phyloP scores from a whole-genome alignment of 2,797 vertebrate species.

The Margarornis squamiger region DNA sequence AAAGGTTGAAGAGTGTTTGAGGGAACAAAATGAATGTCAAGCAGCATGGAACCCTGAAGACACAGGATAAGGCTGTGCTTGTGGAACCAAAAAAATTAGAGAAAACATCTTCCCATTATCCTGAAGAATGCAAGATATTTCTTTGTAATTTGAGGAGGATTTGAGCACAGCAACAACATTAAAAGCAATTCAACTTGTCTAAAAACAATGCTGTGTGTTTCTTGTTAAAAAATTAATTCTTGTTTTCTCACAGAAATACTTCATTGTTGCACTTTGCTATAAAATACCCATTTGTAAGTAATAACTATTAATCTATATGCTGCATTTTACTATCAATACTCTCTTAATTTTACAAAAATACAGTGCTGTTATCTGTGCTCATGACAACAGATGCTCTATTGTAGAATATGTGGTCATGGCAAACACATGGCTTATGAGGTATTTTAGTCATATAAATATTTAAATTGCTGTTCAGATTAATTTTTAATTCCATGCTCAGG shows the following conservation, averaged over 20 bases:
- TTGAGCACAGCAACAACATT: background rate
- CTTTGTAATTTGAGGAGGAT: background rate
- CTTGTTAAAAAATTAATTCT: background rate
- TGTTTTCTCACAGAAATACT: background rate
- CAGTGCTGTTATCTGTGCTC: background rate
- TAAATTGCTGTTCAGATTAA: slow-evolving; percentile 32
- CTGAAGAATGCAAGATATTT: background rate
- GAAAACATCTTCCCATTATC: background rate
- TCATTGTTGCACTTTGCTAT: background rate
- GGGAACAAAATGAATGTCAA: background rate
- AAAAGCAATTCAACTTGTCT: background rate
- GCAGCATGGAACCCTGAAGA: background rate
- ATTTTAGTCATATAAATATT: slow-evolving; percentile 53
- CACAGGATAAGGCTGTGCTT: background rate
- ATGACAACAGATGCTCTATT: background rate
- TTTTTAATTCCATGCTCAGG: slow-evolving; percentile 49
- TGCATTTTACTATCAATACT: background rate
- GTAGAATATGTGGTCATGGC: background rate
- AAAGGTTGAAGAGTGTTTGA: background rate
- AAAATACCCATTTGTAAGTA: background rate
- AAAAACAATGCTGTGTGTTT: background rate
- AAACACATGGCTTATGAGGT: slow-evolving; percentile 12
- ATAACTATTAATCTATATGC: background rate
- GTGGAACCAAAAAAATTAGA: background rate
- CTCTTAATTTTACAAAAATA: background rate